Evolutionary conservation across 2,797 vertebrate species (phyloP), one percentile per base, ranked within the genome.

Genomic region (Muraenolepis orangiensis): DNA sequence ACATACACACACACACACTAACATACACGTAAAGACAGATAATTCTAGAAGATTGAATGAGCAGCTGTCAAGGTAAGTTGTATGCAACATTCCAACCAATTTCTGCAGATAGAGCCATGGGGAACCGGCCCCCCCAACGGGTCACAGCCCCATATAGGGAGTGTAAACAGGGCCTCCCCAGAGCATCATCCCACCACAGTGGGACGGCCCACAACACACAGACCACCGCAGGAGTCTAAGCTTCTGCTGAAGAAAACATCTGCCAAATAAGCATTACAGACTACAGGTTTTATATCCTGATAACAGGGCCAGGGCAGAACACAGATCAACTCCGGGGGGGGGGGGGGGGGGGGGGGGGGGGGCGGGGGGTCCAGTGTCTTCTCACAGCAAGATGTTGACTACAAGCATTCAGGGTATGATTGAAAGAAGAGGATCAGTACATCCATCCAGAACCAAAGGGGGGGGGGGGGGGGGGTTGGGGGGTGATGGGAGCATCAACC

Each of bases 71-170:
- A 88, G 85, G 87, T 86, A 81, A 72, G 75, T 61, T 18, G 68
- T 78, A 82, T 71, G 34, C 82, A 81, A 76, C 0, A 16, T 67
- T 78, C 64, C 11, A 34, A 79, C 46, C 78, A 8, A 28, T 74
- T 84, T 81, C 66, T 83, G 74, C 79, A 87, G 82, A 87, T 64
- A 81, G 78, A 84, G 77, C 84, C 51, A 0, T 72, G 23, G 84
- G 84, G 71, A 85, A 72, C 36, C 66, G 72, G 77, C 82, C 71
- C 32, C 26, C 36, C 66, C 78, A 82, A 79, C 76, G 71, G 81
- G 70, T 72, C 40, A 23, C 42, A 69, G 42, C 31, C 76, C 83
- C 82, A 87, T 78, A 74, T 72, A 71, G 74, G 78, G 70, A 67
- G 76, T 82, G 78, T 84, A 82, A 89, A 87, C 79, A 82, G 3